Conservation (phyloP, 53 echinoderm and acorn worm species). For the Astropecten irregularis region DNA sequence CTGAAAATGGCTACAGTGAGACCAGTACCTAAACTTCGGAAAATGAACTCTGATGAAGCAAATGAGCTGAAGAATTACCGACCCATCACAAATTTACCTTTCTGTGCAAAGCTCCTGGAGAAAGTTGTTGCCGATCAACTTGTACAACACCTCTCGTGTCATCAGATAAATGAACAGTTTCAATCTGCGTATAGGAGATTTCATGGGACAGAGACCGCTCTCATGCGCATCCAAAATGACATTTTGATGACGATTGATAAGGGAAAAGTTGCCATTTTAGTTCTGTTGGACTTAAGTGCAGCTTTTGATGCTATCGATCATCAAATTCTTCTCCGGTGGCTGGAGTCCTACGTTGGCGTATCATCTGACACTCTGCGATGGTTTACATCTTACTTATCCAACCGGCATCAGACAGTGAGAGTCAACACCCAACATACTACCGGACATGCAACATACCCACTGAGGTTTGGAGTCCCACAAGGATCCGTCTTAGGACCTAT, state of each 20-base stretch:
- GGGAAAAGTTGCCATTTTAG: not conserved
- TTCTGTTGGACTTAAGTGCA: not conserved
- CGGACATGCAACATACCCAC: not conserved
- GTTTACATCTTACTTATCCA: not conserved
- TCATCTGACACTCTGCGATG: not conserved
- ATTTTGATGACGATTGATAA: not conserved
- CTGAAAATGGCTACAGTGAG: not conserved
- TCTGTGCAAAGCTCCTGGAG: not conserved
- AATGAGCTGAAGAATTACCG: not conserved
- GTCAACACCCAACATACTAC: not conserved
- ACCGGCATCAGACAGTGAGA: not conserved
- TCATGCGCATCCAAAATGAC: not conserved
- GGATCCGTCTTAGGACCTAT: not conserved
- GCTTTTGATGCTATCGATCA: not conserved
- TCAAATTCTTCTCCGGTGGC: not conserved
- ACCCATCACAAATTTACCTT: not conserved
- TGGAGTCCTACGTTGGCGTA: not conserved
- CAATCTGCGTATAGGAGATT: not conserved
- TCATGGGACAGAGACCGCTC: constrained; percentile 18
- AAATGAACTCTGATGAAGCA: not conserved
- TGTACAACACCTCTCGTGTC: not conserved
- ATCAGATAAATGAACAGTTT: not conserved
- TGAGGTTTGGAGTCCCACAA: not conserved
- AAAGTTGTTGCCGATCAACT: not conserved
- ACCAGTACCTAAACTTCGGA: not conserved